A percentile compares a stretch with the other conserved stretches of the same genome.
Conservation (phyloP, 1,140 invertebrate genomes). For the Idris sp. region DNA sequence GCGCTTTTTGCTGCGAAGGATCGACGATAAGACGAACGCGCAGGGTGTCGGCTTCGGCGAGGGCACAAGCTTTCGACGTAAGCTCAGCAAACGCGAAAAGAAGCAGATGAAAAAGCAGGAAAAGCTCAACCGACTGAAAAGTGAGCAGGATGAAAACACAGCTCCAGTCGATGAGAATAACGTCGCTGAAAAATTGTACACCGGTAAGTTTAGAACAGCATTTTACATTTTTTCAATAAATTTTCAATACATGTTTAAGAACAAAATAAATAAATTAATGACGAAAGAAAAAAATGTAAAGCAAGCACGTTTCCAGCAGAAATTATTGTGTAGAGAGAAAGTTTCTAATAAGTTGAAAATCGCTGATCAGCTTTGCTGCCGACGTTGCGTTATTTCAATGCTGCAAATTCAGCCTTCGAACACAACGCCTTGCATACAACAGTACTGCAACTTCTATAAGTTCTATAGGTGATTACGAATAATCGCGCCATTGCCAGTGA, state of each 20-base stretch:
- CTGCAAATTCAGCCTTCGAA: slow-evolving; percentile 19
- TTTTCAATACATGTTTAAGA: no score
- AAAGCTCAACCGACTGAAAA: slow-evolving; percentile 91
- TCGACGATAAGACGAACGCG: slow-evolving; percentile 87
- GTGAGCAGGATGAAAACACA: slow-evolving; percentile 83
- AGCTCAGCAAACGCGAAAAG: slow-evolving; percentile 98
- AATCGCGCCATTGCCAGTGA: slow-evolving; percentile 21
- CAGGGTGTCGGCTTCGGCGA: slow-evolving; percentile 81
- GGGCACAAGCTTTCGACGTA: slow-evolving; percentile 87
- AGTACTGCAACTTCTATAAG: slow-evolving; percentile 4
- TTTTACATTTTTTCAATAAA: no score
- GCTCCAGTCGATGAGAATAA: slow-evolving; percentile 88
- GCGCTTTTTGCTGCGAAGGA: slow-evolving; percentile 93
- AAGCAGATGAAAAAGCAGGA: slow-evolving; percentile 99
- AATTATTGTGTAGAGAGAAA: slow-evolving; percentile 35
- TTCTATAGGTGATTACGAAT: slow-evolving; percentile 47
- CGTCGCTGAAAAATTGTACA: slow-evolving; percentile 95
- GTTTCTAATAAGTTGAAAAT: slow-evolving; percentile 36
- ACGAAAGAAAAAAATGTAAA: no score
- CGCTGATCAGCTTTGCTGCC: slow-evolving; percentile 21
- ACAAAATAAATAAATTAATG: no score
- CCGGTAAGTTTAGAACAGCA: no score
- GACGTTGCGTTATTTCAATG: slow-evolving; percentile 28
- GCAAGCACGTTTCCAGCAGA: no score
- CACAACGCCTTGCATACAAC: no score